Evolutionary conservation across 1,140 invertebrate genomes (phyloP).

Genomic region (Drosophila setifemur): DNA sequence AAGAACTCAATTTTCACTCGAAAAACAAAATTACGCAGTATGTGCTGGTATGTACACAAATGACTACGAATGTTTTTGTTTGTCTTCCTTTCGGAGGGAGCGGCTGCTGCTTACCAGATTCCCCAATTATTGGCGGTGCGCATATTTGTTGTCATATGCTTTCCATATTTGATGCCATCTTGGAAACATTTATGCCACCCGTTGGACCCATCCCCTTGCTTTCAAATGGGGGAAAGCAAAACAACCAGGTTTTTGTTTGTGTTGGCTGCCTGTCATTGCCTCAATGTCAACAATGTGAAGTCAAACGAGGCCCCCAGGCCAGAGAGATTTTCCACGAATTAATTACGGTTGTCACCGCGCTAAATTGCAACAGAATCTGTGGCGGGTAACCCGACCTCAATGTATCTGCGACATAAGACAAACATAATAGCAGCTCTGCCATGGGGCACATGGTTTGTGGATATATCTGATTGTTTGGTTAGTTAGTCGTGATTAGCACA

Average conservation of each 20-base stretch:
- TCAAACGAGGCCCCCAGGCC: conserved; percentile 18
- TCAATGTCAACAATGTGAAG: conserved; percentile 40
- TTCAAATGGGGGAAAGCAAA: neutral
- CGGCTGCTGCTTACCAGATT: neutral
- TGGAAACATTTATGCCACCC: conserved; percentile 19
- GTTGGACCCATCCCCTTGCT: neutral
- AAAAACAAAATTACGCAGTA: too few relatives aligned
- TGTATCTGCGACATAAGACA: conserved; percentile 8
- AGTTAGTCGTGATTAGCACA: conserved; percentile 20
- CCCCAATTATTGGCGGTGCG: neutral
- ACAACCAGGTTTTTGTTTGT: conserved; percentile 27
- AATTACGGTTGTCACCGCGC: conserved; percentile 57
- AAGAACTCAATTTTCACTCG: too few relatives aligned
- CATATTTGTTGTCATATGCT: conserved; percentile 12
- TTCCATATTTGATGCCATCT: conserved; percentile 33
- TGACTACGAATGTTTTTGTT: neutral
- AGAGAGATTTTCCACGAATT: conserved; percentile 48
- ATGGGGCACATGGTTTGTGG: neutral
- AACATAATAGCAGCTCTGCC: conserved; percentile 1
- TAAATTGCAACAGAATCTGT: conserved; percentile 38
- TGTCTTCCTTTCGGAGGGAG: neutral
- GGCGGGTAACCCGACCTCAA: neutral
- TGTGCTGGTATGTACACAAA: too few relatives aligned
- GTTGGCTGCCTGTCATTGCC: conserved; percentile 31
- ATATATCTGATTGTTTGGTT: conserved; percentile 16